These are phyloP conservation scores for Crocuta crocuta DNA, from an alignment of 2,113 vertebrate species.

Conservation along the genomic window DNA sequence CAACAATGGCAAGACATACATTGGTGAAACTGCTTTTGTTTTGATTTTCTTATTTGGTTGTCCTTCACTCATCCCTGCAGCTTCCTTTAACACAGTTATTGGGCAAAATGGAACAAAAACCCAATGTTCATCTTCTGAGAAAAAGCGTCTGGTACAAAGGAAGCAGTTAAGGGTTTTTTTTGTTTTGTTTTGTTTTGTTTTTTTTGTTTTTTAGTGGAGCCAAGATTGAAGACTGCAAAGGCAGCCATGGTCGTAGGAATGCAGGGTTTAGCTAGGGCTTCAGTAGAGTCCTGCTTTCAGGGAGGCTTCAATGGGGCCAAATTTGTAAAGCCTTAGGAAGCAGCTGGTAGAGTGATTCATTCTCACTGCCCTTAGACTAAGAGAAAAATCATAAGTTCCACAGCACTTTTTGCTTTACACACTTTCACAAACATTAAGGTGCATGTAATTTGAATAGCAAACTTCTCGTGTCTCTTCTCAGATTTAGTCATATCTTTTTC, in stretches of 20 bases:
- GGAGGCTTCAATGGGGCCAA: neutral
- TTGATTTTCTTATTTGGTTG: conserved; percentile 80
- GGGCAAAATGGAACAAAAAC: conserved; percentile 82
- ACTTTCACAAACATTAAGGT: neutral
- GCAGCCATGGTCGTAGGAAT: neutral
- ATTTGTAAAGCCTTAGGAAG: neutral
- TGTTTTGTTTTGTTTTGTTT: no score
- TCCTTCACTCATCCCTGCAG: conserved; percentile 30
- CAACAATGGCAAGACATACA: conserved; percentile 81
- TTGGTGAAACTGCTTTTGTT: conserved; percentile 73
- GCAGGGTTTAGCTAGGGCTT: neutral
- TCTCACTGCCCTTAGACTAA: neutral
- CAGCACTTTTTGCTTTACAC: neutral
- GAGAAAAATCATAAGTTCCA: neutral
- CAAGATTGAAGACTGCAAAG: neutral
- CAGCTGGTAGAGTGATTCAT: neutral
- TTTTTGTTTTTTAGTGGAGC: neutral
- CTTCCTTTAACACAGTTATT: conserved; percentile 67
- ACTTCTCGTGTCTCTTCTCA: neutral
- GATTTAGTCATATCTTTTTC: neutral
- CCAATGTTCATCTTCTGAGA: conserved; percentile 35
- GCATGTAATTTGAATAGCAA: neutral
- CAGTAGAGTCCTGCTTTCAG: neutral
- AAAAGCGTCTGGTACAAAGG: conserved; percentile 55
- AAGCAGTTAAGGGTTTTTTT: neutral